Conservation (phyloP, 2,888 invertebrate species). For the Vesta saturnalis region DNA sequence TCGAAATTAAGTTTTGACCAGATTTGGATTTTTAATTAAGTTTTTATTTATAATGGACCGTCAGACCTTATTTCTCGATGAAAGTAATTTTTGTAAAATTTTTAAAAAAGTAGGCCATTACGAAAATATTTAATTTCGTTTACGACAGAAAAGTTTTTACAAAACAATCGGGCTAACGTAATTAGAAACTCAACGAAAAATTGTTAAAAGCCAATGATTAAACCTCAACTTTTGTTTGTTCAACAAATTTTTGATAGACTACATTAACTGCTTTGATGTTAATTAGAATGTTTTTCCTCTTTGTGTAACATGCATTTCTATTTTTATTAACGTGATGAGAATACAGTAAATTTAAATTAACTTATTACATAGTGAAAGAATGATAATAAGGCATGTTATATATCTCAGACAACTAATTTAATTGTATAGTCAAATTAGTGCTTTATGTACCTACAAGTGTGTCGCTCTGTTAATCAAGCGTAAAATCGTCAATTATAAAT, state of each 20-base stretch:
- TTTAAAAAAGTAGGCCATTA: too few relatives aligned
- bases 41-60: too few relatives aligned
- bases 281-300: constrained; percentile 7
- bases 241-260: too few relatives aligned
- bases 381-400: background rate
- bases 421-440: constrained; percentile 31
- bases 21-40: background rate
- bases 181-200: too few relatives aligned
- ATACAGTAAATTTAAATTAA: background rate
- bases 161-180: too few relatives aligned
- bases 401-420: constrained; percentile 21
- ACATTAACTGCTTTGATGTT: too few relatives aligned
- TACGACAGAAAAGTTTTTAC: too few relatives aligned
- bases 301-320: background rate
- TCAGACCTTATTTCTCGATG: too few relatives aligned
- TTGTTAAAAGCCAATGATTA: too few relatives aligned
- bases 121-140: too few relatives aligned
- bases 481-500: constrained; percentile 39
- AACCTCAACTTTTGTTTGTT: too few relatives aligned
- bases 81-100: too few relatives aligned
- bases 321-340: background rate
- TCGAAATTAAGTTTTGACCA: background rate
- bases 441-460: constrained; percentile 26
- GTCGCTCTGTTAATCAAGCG: constrained; percentile 35
- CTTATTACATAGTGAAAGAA: background rate